Evolutionary conservation across 2,888 invertebrate genomes (phyloP).

Genomic region (Odontothrips loti): DNA sequence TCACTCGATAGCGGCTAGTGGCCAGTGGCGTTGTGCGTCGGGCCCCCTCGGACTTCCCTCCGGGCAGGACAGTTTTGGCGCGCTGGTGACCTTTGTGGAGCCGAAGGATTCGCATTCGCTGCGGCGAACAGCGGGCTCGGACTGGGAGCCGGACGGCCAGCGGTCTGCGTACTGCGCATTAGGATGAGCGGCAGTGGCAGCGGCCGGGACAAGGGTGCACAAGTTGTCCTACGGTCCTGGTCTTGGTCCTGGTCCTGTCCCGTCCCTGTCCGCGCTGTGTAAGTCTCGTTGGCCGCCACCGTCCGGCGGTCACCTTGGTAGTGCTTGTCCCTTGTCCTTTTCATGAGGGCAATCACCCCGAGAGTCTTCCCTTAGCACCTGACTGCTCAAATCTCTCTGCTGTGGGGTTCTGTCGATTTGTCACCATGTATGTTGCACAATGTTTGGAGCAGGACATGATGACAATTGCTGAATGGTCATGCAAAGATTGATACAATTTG

Average conservation of each 20-base stretch:
- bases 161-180: conserved; percentile 7
- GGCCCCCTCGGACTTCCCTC: background rate
- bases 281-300: background rate
- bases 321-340: background rate
- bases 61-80: background rate
- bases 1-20: background rate
- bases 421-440: no score
- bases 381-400: background rate
- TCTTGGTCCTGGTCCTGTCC: background rate
- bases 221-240: no score
- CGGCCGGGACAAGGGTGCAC: no score
- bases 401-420: no score
- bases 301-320: background rate
- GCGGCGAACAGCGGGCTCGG: background rate
- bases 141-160: background rate
- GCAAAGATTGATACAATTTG: no score
- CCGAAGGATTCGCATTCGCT: no score
- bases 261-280: background rate
- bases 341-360: background rate
- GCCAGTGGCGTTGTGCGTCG: background rate
- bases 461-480: no score
- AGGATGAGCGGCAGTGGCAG: background rate
- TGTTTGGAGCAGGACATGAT: no score
- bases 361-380: background rate
- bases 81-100: background rate